Conservation (phyloP, 2,888 invertebrate species). For the Watsonalla cultraria region DNA sequence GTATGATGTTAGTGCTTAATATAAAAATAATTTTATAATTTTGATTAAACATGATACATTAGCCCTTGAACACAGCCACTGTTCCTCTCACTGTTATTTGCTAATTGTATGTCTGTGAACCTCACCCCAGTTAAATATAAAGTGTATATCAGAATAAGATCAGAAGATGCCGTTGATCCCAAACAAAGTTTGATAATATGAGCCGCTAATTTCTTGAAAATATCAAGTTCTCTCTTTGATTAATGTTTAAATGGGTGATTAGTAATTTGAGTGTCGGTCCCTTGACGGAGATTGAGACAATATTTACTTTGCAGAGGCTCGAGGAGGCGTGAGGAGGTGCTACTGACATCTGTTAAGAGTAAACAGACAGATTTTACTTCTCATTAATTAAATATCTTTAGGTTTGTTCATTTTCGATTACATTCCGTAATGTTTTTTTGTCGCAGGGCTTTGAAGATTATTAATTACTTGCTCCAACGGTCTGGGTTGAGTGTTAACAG, state of each 20-base stretch:
- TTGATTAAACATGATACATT: no score
- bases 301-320: slow-evolving; percentile 5
- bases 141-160: not conserved
- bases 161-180: slow-evolving; percentile 4
- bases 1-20: no score
- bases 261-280: slow-evolving; percentile 9
- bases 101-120: no score
- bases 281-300: slow-evolving; percentile 5
- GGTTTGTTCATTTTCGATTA: not conserved
- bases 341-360: not conserved
- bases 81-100: no score
- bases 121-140: no score
- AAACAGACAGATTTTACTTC: not conserved
- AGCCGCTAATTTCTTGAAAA: slow-evolving; percentile 11
- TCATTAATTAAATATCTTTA: not conserved
- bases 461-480: no score
- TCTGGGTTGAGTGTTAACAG: no score
- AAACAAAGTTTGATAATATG: slow-evolving; percentile 9
- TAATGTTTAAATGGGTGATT: slow-evolving; percentile 13
- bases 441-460: no score
- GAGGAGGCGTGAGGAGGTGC: not conserved
- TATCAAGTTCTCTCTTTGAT: slow-evolving; percentile 15
- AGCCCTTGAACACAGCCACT: no score
- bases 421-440: not conserved
- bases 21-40: no score